Conservation (phyloP, 2,888 invertebrate species). For the Acronicta psi region DNA sequence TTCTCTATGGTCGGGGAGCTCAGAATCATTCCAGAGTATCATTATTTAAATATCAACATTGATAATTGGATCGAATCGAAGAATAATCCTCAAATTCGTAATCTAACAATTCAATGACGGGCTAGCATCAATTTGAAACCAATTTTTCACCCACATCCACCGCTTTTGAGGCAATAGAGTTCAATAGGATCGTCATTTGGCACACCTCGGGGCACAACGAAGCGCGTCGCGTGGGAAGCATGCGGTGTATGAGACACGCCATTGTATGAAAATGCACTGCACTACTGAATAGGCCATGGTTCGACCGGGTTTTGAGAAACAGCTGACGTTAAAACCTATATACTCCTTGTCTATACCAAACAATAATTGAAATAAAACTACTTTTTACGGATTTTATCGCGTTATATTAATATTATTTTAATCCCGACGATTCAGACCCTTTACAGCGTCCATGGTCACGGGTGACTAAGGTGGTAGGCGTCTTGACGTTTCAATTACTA, state of each 20-base stretch:
- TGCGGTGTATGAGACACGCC: slow-evolving; percentile 18
- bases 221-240: slow-evolving; percentile 43
- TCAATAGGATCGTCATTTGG: slow-evolving; percentile 41
- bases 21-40: no score
- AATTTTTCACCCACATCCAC: slow-evolving; percentile 27
- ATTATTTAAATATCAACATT: no score
- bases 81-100: neutral
- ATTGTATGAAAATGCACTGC: slow-evolving; percentile 33
- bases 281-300: slow-evolving; percentile 11
- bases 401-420: no score
- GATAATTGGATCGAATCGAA: no score
- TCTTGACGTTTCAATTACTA: no score
- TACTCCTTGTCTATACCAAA: no score
- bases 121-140: slow-evolving; percentile 8
- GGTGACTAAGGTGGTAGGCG: no score
- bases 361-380: no score
- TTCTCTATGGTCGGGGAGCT: no score
- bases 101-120: slow-evolving; percentile 2
- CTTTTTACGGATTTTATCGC: no score
- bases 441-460: no score
- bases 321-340: neutral
- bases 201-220: slow-evolving; percentile 32
- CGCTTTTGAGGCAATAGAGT: slow-evolving; percentile 9
- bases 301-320: slow-evolving; percentile 3
- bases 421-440: no score